Base-by-base conservation (phyloP, 2,888 invertebrate genomes). In the Tetragnatha montana region DNA sequence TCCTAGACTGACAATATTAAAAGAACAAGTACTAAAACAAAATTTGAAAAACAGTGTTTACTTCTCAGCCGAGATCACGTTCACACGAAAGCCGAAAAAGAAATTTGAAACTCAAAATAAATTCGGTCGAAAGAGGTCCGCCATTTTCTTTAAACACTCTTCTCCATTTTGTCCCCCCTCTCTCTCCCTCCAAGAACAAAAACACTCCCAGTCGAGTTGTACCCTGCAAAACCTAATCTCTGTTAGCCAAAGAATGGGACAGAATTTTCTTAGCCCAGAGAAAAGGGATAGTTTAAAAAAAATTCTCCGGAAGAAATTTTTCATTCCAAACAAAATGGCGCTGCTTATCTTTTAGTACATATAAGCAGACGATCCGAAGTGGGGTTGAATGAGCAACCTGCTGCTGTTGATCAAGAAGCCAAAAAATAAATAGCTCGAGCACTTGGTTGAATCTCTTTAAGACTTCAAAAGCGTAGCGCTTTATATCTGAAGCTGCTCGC, bases 271-370 rank as follows among this genome's bases (percentile, higher is more conserved):
- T 17, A 51, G 35, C 10, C 19, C 49, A 68, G 70, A 17, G 60
- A 60, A 82, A 71, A 60, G 60, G 47, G 35, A 35, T 4, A 10
- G n/a, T 35, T 60, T 22, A 22, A 6, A 82, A 51, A 74, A 22
- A 19, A 50, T 17, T 60, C 60, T 10, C 10, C 60, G 49, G 22
- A 73, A 82, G 10, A 82, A 82, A 74, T 74, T 60, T 82, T 51
- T 50, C 82, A 74, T 74, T 82, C 73, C 82, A 82, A 82, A 74
- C 74, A 74, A 82, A 82, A 82, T 35, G 60, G 21, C 35, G 73
- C 49, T 60, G 74, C 82, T 74, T 82, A 82, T 74, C 82, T 74
- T n/a, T 22, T 51, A 10, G 82, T 60, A 74, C 60, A 60, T 60
- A 22, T 82, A 82, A 73, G 60, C 82, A 14, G 21, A 17, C 8